These are phyloP conservation scores for Podotricha telesiphe DNA, from an alignment of 2,888 invertebrate genomes.

Conservation along the genomic window DNA sequence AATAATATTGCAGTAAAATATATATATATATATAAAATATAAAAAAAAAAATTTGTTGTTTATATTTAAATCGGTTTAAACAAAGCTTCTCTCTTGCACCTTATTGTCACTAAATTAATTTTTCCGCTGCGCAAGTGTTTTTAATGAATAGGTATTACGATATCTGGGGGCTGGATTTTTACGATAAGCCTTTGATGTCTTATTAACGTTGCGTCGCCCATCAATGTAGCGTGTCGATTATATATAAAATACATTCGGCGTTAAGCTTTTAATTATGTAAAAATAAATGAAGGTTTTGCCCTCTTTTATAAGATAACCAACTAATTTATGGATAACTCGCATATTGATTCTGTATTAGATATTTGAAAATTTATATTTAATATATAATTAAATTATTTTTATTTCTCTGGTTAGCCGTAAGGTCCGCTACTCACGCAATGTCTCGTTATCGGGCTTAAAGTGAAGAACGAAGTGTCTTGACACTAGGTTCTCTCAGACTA, in stretches of 20 bases:
- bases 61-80: not conserved
- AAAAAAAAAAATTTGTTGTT: no score
- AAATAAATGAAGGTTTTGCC: conserved; percentile 31
- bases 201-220: conserved; percentile 64
- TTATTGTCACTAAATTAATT: conserved; percentile 55
- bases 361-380: not conserved
- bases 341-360: not conserved
- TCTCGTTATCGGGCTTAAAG: no score
- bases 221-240: conserved; percentile 62
- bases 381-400: no score
- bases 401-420: no score
- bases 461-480: no score
- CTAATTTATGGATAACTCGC: conserved; percentile 30
- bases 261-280: conserved; percentile 67
- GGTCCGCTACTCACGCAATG: no score
- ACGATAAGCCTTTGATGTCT: conserved; percentile 76
- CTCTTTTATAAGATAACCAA: conserved; percentile 42
- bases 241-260: conserved; percentile 71
- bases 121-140: conserved; percentile 72
- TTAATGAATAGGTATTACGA: conserved; percentile 78
- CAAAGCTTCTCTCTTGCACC: conserved; percentile 50
- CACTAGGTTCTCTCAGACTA: no score
- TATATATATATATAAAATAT: no score
- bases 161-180: conserved; percentile 66
- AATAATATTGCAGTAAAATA: no score